Evolutionary conservation across 2,888 invertebrate species (phyloP), one percentile per base, ranked within the genome.

Genomic region (Lochmaea capreae): DNA sequence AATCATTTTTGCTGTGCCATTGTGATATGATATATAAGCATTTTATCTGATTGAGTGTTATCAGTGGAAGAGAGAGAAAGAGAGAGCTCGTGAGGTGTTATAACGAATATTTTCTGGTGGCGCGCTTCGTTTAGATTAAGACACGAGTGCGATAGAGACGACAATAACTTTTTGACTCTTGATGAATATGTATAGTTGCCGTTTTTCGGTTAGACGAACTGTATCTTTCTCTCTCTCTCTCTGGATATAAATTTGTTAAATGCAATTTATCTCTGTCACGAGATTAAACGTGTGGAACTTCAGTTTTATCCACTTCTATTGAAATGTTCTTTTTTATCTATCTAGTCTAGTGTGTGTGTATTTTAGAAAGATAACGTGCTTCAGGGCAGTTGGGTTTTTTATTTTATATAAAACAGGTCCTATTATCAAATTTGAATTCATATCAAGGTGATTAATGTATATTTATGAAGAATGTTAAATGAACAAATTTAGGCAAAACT

Each of bases 1-100:
- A 87, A 87, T 87, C 87, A 87, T 86, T 87, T 87, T 86, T 86
- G 86, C 85, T 83, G 84, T 84, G 86, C 85, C 85, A 86, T 86
- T 86, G 86, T 86, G 85, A 85, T 85, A 84, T 86, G 86, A 86
- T 86, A 85, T 86, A 86, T 86, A 86, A 85, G 81, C 81, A 78
- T 76, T 74, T 74, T 82, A 83, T 83, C 83, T 82, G 83, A 83
- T 83, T 74, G 76, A 68, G 78, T 82, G 54, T 82, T 83, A 83
- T 83, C 83, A 79, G 46, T 5, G 43, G 10, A 3, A 12, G 42
- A 42, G 42, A 42, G 42, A 42, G 46, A 46, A 2, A 46, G 46
- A 46, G 46, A 81, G 81, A 54, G 10, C 80, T 80, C 81, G 80
- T 78, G 80, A 81, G 82, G 81, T 81, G 82, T 82, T 82, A 83